Percentiles rank a stretch among this genome's conserved stretches.
These are phyloP conservation scores for Tragopan temminckii DNA, from an alignment of 2,797 vertebrate genomes.

Conservation along the genomic window DNA sequence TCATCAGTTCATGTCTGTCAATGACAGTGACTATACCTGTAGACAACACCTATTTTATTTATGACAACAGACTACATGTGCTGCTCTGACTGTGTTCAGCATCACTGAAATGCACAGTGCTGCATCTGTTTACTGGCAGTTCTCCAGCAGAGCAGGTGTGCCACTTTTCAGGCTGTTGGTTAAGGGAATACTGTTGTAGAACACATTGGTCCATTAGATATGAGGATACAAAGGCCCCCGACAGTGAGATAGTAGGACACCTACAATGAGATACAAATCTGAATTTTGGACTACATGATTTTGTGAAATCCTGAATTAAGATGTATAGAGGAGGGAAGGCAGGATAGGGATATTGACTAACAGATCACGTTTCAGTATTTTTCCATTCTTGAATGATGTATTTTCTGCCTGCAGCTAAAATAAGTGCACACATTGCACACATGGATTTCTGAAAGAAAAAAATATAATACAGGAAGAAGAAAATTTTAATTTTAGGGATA, in stretches of 20 bases:
- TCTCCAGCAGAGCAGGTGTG: slow-evolving; percentile 49
- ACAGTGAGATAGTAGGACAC: neutral
- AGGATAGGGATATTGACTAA: neutral
- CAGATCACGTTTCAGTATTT: neutral
- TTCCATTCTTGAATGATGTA: neutral
- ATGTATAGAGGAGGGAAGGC: neutral
- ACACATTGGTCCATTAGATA: neutral
- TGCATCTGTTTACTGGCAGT: neutral
- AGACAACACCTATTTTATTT: neutral
- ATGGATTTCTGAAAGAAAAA: neutral
- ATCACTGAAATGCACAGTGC: neutral
- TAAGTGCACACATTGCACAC: neutral
- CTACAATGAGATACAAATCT: neutral
- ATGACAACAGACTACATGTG: neutral
- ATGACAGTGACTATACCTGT: neutral
- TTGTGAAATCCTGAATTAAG: slow-evolving; percentile 1
- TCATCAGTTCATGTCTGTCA: neutral
- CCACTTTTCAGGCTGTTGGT: neutral
- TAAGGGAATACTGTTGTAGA: neutral
- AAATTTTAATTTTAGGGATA: neutral
- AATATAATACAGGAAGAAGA: neutral
- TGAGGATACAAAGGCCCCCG: neutral
- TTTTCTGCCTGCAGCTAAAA: neutral
- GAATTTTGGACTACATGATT: neutral
- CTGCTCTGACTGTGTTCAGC: neutral